Base-by-base conservation (phyloP, 2,888 invertebrate species). In the Hymenopus coronatus region DNA sequence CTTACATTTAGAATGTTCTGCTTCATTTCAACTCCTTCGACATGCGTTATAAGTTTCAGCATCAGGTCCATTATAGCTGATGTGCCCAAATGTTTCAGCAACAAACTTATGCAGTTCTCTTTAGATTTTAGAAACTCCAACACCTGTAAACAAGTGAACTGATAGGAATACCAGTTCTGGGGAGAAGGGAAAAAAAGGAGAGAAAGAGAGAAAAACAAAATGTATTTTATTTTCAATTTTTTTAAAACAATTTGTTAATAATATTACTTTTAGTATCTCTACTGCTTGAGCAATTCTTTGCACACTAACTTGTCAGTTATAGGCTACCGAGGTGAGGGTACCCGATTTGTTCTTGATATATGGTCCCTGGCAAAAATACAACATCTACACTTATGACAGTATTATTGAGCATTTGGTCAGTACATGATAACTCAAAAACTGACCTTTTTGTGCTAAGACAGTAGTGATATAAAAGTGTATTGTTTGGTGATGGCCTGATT, bases 11-110 rank as follows among this genome's bases (percentile, higher is more conserved):
- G 94, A 92, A 97, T 95, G 93, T 96, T 96, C 92, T 95, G 95
- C 92, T 96, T 95, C 93, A 96, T 95, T 91, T 96, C 96, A 91
- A 94, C 94, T 90, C 96, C 96, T 93, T 97, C 97, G 88, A 98
- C 96, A 92, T 97, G 96, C 91, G 97, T 97, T 93, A 98, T 96
- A 93, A 97, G 96, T 94, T 97, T 97, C 92, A 96, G 94, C 93
- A 98, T 96, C 92, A 98, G 95, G 95, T 99, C 98, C 95, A 98
- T 98, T 92, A 99, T 97, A 92, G 98, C 98, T 33, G 98, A 98
- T 87, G 98, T 98, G 92, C 97, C 97, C 92, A 99, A 95, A 94
- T 99, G 98, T 92, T 96, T 96, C 92, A 98, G 94, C 93, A 99
- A 95, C 93, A 97, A 96, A 91, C 97, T 96, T 93, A 99, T 95